Base-by-base conservation (phyloP, 2,797 vertebrate genomes). In the Falco rusticolus region DNA sequence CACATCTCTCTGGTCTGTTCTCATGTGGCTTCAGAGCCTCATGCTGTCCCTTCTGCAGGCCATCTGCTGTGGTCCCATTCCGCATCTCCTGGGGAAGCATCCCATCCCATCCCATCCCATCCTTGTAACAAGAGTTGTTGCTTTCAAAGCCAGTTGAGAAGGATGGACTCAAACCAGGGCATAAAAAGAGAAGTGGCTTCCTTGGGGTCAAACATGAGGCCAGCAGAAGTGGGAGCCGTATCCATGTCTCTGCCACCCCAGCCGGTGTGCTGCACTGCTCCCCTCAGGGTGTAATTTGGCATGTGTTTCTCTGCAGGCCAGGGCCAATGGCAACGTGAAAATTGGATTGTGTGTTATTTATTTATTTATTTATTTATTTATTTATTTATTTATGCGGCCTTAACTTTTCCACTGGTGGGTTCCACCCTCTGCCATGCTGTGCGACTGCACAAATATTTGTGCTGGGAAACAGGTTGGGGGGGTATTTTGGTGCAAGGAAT, bases 361-460 rank as follows among this genome's bases (percentile, higher is more conserved):
- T 39, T 94, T 89, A 82, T 37, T 37, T 39, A 39, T 39, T 39
- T 39, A 39, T 37, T 37, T 37, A 10, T 37, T 37, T 37, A 37
- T 87, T 90, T 93, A 88, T 87, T 96, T 92, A 90, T 94, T 94
- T 95, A 54, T 65, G 59, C 54, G n/a, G 90, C 47, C 63, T 71
- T 81, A 88, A 86, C 50, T 87, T 84, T 92, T 77, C 77, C 1
- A 4, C 53, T 60, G 51, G 39, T 84, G 43, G 25, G 81, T 90
- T 92, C 84, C 56, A 65, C 92, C 45, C 43, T 79, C 75, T 70
- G 86, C 78, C 3, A 10, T 1, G 3, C 92, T 84, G 86, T 63
- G 71, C 1, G 84, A 78, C 93, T 95, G 68, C 81, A 83, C 86
- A 96, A 95, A 92, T 96, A 96, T 90, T 97, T 96, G 92, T 41